phyloP scores from a whole-genome alignment of 37 sponge, comb jelly and placozoan genomes.

The Tethya wilhelma region DNA sequence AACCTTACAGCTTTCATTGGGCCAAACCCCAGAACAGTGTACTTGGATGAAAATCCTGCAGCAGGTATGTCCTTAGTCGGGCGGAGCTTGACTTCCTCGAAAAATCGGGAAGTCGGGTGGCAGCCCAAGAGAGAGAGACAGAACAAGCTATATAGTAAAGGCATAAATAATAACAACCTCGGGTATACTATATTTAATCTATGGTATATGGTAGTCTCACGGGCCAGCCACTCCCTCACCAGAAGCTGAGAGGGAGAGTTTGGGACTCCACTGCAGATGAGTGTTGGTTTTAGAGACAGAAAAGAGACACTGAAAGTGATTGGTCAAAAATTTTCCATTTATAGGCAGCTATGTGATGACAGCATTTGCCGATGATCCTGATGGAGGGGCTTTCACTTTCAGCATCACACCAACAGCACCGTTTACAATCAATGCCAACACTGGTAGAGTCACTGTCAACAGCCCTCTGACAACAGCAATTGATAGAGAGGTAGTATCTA shows the following conservation, averaged over 20 bases:
- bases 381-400: conserved; percentile 22
- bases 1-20: conserved; percentile 7
- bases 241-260: too few species aligned
- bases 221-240: too few species aligned
- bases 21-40: neutral
- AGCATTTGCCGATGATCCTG: conserved; percentile 22
- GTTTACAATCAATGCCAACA: neutral
- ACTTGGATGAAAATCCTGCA: neutral
- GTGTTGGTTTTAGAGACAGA: too few species aligned
- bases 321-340: neutral
- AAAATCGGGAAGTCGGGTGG: too few species aligned
- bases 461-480: neutral
- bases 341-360: conserved; percentile 4
- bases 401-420: neutral
- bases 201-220: too few species aligned
- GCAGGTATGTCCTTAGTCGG: neutral
- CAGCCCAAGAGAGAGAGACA: too few species aligned
- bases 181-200: too few species aligned
- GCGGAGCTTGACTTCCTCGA: too few species aligned
- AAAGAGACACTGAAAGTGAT: too few species aligned
- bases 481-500: conserved; percentile 40
- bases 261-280: too few species aligned
- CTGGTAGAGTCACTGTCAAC: conserved; percentile 2
- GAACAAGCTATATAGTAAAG: too few species aligned
- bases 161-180: too few species aligned